phyloP scores from a whole-genome alignment of 2,797 vertebrate genomes.

The Astyanax mexicanus region DNA sequence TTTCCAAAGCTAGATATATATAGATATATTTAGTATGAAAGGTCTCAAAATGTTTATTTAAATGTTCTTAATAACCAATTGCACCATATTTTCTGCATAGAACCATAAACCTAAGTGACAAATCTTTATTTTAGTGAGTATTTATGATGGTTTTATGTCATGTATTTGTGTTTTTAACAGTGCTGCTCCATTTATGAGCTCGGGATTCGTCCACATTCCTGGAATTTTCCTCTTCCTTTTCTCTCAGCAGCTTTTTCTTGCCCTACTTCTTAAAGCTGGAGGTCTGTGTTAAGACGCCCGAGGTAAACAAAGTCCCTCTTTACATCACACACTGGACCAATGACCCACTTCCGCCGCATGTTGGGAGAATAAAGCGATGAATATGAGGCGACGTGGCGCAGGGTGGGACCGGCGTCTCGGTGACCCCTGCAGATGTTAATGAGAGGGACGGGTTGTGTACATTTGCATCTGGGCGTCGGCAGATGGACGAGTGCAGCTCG shows the following conservation, averaged over 20 bases:
- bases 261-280: slow-evolving; percentile 55
- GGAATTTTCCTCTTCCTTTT: background rate
- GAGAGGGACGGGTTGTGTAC: background rate
- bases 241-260: slow-evolving; percentile 15
- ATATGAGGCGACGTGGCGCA: background rate
- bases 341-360: slow-evolving; percentile 53
- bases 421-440: slow-evolving; percentile 19
- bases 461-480: background rate
- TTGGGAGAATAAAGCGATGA: slow-evolving; percentile 8
- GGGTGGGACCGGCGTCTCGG: background rate
- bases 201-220: background rate
- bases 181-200: background rate
- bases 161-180: background rate
- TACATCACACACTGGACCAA: slow-evolving; percentile 42
- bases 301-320: slow-evolving; percentile 49
- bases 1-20: no score
- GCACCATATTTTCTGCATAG: no score
- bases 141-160: background rate
- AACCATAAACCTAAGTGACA: no score
- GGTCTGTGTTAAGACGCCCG: slow-evolving; percentile 38
- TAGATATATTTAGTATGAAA: no score
- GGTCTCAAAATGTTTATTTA: no score
- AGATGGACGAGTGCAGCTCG: background rate
- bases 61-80: no score
- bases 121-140: no score